These are phyloP conservation scores for Theocolax elegans DNA, from an alignment of 1,140 invertebrate species.

Conservation along the genomic window DNA sequence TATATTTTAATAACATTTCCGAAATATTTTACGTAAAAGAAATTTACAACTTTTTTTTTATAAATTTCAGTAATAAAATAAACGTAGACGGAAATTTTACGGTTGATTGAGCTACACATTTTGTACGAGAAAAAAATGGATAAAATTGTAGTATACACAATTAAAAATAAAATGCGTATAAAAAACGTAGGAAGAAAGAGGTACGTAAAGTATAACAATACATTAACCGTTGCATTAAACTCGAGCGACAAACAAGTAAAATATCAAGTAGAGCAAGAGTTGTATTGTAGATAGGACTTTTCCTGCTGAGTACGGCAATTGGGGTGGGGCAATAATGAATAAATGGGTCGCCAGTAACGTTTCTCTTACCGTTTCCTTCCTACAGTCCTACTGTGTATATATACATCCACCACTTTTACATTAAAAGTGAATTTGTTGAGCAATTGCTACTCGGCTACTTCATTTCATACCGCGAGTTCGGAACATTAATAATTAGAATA, in stretches of 20 bases:
- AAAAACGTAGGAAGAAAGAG: no score
- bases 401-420: background rate
- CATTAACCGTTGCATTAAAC: background rate
- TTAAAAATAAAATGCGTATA: background rate
- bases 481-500: constrained; percentile 13
- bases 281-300: background rate
- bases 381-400: background rate
- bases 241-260: background rate
- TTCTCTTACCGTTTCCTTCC: background rate
- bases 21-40: no score
- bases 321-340: constrained; percentile 22
- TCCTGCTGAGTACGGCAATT: background rate
- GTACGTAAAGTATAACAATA: no score
- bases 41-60: no score
- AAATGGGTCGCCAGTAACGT: constrained; percentile 1
- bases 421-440: constrained; percentile 22
- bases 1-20: no score
- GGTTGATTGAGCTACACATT: no score
- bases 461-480: background rate
- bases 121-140: no score
- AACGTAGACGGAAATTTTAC: no score
- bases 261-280: background rate
- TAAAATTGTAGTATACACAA: background rate
- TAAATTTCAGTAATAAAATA: no score
- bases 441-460: background rate